Conservation (phyloP, 1,140 invertebrate species). For the Stegodyphus dumicola region DNA sequence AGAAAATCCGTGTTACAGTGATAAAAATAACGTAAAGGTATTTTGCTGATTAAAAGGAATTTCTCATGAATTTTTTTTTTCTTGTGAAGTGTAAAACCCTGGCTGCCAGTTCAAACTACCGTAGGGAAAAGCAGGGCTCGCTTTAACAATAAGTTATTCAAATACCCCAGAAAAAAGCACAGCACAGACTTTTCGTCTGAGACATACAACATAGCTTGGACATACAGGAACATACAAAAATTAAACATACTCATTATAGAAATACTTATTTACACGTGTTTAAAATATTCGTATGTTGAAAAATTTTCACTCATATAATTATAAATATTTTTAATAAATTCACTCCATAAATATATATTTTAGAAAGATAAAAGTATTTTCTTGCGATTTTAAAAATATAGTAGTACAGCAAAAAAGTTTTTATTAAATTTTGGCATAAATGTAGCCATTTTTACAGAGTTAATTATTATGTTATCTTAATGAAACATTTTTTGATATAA, state of each 20-base stretch:
- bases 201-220: slow-evolving; percentile 39
- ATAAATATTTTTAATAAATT: neutral
- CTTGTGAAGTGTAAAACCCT: neutral
- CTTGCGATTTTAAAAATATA: neutral
- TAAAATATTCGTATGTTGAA: neutral
- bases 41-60: neutral
- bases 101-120: neutral
- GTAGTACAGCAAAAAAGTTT: neutral
- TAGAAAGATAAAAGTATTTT: neutral
- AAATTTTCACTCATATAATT: neutral
- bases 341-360: neutral
- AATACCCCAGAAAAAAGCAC: slow-evolving; percentile 54
- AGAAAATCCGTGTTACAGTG: neutral
- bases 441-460: too few species aligned
- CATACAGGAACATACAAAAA: slow-evolving; percentile 41
- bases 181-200: slow-evolving; percentile 19
- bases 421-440: neutral
- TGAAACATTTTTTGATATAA: too few species aligned
- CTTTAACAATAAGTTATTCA: slow-evolving; percentile 58
- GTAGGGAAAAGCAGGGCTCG: slow-evolving; percentile 35
- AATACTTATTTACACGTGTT: slow-evolving; percentile 44
- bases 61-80: neutral
- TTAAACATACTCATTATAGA: slow-evolving; percentile 19
- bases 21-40: neutral
- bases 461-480: too few species aligned